Percentiles rank a stretch among this genome's conserved stretches.
Evolutionary conservation across 1,140 invertebrate species (phyloP).

Genomic region (Drosophila mojavensis): DNA sequence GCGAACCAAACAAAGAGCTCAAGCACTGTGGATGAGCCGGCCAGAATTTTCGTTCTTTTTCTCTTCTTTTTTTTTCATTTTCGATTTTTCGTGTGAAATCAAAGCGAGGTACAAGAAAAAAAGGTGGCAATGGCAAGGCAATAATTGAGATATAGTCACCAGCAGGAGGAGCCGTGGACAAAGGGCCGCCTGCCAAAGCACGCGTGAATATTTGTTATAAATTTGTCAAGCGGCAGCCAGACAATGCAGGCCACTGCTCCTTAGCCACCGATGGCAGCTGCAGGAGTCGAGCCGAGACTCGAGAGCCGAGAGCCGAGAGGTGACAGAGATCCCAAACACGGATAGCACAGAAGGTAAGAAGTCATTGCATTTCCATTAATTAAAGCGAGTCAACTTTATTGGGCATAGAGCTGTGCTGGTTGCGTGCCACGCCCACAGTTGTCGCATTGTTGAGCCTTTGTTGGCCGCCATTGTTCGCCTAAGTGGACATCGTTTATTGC

Average conservation of each 20-base stretch:
- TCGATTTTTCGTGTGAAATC: slow-evolving; percentile 61
- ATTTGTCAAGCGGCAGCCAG: slow-evolving; percentile 65
- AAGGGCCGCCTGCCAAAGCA: slow-evolving; percentile 75
- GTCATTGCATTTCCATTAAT: slow-evolving; percentile 81
- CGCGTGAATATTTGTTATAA: slow-evolving; percentile 82
- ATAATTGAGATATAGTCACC: slow-evolving; percentile 62
- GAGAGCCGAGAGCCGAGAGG: slow-evolving; percentile 14
- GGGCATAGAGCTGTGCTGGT: slow-evolving; percentile 46
- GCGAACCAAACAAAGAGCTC: slow-evolving; percentile 53
- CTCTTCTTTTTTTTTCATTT: not conserved
- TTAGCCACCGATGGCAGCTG: slow-evolving; percentile 35
- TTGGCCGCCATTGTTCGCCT: slow-evolving; percentile 58
- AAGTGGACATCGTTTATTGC: slow-evolving; percentile 81
- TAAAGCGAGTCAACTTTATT: slow-evolving; percentile 69
- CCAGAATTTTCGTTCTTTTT: slow-evolving; percentile 9
- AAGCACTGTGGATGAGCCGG: slow-evolving; percentile 9
- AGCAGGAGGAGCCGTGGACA: slow-evolving; percentile 36
- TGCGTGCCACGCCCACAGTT: slow-evolving; percentile 55
- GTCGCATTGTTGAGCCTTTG: slow-evolving; percentile 40
- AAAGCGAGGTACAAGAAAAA: slow-evolving; percentile 30
- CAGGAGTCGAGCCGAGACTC: not conserved
- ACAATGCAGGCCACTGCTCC: slow-evolving; percentile 16
- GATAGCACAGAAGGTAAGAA: slow-evolving; percentile 51
- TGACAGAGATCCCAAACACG: slow-evolving; percentile 43
- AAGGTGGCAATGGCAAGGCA: slow-evolving; percentile 72